These are phyloP conservation scores for Cyprinus carpio DNA, from an alignment of 2,113 vertebrate genomes.

Conservation along the genomic window DNA sequence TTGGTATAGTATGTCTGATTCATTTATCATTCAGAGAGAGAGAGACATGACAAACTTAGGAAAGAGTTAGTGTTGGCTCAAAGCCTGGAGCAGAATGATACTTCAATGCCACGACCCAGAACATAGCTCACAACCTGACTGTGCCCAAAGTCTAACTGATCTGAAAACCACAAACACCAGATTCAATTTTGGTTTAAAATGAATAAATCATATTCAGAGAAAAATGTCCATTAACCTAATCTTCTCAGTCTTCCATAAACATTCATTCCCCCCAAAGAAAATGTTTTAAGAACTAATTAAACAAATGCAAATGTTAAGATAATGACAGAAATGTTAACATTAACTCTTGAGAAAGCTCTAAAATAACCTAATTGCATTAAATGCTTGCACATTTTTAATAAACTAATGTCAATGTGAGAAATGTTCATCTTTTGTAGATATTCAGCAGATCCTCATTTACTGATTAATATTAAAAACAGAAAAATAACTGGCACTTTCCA, in stretches of 20 bases:
- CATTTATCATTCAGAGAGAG: not conserved
- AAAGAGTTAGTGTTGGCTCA: slow-evolving; percentile 26
- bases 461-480: no score
- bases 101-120: slow-evolving; percentile 20
- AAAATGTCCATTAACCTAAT: no score
- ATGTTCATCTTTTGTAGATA: not conserved
- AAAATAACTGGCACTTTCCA: no score
- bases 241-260: no score
- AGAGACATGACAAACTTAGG: slow-evolving; percentile 21
- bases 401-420: not conserved
- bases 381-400: not conserved
- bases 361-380: not conserved
- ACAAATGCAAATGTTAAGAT: no score
- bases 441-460: no score
- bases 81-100: slow-evolving; percentile 23
- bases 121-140: slow-evolving; percentile 19
- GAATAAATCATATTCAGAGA: no score
- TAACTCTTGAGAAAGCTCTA: not conserved
- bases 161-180: not conserved
- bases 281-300: no score
- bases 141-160: slow-evolving; percentile 5
- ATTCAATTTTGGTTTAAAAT: no score
- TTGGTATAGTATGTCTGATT: not conserved
- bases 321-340: not conserved
- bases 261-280: no score